A percentile compares a stretch with the other conserved stretches of the same genome.
Evolutionary conservation across 2,797 vertebrate genomes (phyloP).

Genomic region (Spea hammondii): DNA sequence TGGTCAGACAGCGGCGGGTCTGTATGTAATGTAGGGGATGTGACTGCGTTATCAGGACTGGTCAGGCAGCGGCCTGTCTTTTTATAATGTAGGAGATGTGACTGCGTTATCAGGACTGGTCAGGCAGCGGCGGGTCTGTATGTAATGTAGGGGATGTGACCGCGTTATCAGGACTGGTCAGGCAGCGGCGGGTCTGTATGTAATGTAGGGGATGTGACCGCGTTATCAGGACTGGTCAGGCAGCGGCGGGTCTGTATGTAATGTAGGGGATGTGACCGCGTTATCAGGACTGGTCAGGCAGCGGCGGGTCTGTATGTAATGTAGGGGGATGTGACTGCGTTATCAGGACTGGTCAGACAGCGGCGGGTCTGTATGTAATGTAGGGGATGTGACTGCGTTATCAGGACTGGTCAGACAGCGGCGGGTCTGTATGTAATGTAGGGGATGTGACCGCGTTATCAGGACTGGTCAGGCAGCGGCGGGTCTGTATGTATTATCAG

Average conservation of each 20-base stretch:
- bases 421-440: not conserved
- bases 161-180: not conserved
- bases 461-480: not conserved
- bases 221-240: not conserved
- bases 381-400: not conserved
- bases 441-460: not conserved
- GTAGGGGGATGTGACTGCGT: not conserved
- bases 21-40: no score
- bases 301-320: not conserved
- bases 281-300: not conserved
- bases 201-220: not conserved
- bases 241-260: not conserved
- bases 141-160: not conserved
- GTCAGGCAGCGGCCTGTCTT: not conserved
- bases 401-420: not conserved
- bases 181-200: not conserved
- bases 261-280: not conserved
- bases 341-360: conserved; percentile 3
- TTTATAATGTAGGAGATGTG: no score
- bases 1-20: not conserved
- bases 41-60: conserved; percentile 6
- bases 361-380: not conserved
- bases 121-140: not conserved
- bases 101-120: not conserved
- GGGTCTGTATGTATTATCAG: not conserved